Evolutionary conservation across 2,113 vertebrate species (phyloP).

Genomic region (Prinia subflava): DNA sequence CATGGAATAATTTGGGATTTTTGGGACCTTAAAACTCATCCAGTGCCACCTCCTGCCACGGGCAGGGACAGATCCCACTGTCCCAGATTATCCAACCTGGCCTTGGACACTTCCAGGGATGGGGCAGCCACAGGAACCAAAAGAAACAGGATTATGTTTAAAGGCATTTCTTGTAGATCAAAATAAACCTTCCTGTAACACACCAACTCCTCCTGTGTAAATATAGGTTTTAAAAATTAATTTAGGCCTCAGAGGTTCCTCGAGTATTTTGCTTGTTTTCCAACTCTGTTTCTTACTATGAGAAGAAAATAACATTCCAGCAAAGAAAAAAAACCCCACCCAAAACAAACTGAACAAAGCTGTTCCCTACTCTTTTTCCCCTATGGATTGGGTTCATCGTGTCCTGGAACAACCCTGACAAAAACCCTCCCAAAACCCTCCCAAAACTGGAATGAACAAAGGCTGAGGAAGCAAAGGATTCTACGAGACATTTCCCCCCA

Average conservation of each 20-base stretch:
- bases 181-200: neutral
- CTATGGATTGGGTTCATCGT: neutral
- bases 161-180: neutral
- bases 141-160: neutral
- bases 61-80: accelerated
- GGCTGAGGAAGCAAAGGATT: neutral
- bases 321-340: neutral
- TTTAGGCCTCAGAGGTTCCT: neutral
- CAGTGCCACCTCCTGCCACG: neutral
- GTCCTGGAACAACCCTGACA: neutral
- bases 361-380: neutral
- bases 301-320: neutral
- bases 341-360: neutral
- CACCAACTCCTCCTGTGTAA: neutral
- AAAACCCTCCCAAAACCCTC: neutral
- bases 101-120: neutral
- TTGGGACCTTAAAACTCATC: neutral
- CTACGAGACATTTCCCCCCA: neutral
- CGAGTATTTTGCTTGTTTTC: neutral
- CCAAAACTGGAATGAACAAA: neutral
- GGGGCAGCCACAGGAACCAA: neutral
- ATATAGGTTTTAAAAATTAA: neutral
- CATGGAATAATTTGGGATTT: neutral
- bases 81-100: neutral
- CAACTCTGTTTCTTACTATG: neutral